A percentile compares a stretch with the other conserved stretches of the same genome.
These are phyloP conservation scores for Campoletis raptor DNA, from an alignment of 2,888 invertebrate species.

Conservation along the genomic window DNA sequence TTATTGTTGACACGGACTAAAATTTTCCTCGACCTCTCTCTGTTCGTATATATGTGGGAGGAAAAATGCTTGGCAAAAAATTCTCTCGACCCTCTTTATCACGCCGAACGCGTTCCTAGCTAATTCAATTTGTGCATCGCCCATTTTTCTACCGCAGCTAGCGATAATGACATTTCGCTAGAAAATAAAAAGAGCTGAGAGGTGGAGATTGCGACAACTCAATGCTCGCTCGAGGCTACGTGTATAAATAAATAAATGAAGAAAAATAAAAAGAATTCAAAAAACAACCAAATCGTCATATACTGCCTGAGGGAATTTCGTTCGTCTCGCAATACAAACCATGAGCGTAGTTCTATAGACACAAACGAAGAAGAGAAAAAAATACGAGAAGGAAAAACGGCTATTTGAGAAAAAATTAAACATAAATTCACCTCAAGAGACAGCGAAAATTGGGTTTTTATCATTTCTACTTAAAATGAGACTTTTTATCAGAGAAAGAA, in stretches of 20 bases:
- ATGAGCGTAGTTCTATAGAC: background rate
- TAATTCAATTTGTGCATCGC: slow-evolving; percentile 57
- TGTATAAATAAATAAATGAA: slow-evolving; percentile 16
- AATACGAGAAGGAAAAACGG: background rate
- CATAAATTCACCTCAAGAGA: background rate
- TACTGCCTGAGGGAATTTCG: background rate
- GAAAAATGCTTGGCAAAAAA: slow-evolving; percentile 4
- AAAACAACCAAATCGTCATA: background rate
- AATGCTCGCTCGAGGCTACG: background rate
- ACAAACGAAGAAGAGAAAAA: background rate
- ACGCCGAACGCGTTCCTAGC: slow-evolving; percentile 39
- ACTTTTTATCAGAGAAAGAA: background rate
- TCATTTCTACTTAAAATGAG: background rate
- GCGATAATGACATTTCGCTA: slow-evolving; percentile 41
- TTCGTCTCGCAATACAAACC: background rate
- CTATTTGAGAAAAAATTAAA: background rate
- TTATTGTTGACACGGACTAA: slow-evolving; percentile 71
- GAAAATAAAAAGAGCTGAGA: slow-evolving; percentile 21
- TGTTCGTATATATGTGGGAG: background rate
- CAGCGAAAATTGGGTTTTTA: background rate
- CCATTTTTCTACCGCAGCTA: slow-evolving; percentile 30
- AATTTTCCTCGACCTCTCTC: background rate
- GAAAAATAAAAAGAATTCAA: background rate
- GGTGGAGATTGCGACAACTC: slow-evolving; percentile 6
- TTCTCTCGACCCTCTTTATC: slow-evolving; percentile 35